A percentile compares a stretch with the other conserved stretches of the same genome.
Evolutionary conservation across 2,888 invertebrate genomes (phyloP).

Genomic region (Eueremaeus valkanovi): DNA sequence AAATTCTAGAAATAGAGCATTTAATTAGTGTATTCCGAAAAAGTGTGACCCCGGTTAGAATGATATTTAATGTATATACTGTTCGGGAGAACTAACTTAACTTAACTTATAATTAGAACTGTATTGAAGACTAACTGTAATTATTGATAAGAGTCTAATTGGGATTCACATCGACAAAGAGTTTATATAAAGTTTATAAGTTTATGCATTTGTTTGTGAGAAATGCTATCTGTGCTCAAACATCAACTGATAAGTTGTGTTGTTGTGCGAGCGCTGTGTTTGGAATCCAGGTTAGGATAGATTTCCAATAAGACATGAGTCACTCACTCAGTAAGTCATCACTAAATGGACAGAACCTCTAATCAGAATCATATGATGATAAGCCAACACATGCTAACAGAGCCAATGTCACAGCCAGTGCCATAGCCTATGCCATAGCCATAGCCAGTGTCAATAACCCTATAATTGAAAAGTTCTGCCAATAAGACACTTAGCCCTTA

Average conservation of each 20-base stretch:
- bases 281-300: neutral
- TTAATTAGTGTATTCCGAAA: neutral
- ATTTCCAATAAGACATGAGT: neutral
- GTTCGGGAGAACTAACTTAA: neutral
- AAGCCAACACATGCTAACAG: neutral
- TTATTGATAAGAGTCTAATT: neutral
- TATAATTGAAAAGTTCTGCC: neutral
- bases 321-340: too few species aligned
- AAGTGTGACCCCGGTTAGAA: too few species aligned
- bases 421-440: neutral
- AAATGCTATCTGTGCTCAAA: neutral
- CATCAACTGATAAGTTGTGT: neutral
- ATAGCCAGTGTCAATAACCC: slow-evolving; percentile 26
- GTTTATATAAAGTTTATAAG: neutral
- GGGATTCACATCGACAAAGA: neutral
- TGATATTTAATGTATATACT: neutral
- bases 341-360: neutral
- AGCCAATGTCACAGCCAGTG: slow-evolving; percentile 9
- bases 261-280: neutral
- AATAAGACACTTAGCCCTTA: neutral
- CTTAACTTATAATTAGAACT: neutral
- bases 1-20: neutral
- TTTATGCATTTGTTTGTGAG: neutral
- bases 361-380: slow-evolving; percentile 28
- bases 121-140: neutral